A percentile compares a stretch with the other conserved stretches of the same genome.
Evolutionary conservation across 2,113 vertebrate genomes (phyloP).

Genomic region (Martes martes): DNA sequence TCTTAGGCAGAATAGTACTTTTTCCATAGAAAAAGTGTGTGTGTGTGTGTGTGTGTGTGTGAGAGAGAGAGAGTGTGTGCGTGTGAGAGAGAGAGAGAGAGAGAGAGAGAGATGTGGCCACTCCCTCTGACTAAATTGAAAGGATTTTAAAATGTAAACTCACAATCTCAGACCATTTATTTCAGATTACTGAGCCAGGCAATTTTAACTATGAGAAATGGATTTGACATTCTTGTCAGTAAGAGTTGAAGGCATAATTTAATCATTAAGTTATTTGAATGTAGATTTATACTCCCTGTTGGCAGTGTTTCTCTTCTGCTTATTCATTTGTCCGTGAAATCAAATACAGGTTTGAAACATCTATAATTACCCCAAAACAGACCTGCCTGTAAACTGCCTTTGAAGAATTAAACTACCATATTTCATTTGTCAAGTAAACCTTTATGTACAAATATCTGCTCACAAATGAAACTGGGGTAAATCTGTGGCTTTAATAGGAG

Average conservation of each 20-base stretch:
- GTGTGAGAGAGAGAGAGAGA: not conserved
- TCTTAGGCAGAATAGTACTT: not conserved
- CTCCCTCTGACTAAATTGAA: not conserved
- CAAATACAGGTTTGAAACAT: constrained; percentile 24
- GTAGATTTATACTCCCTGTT: not conserved
- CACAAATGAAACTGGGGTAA: constrained; percentile 59
- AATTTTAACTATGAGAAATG: not conserved
- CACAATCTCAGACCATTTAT: not conserved
- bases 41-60: not conserved
- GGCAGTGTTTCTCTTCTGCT: not conserved
- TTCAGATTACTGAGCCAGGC: not conserved
- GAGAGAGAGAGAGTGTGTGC: not conserved
- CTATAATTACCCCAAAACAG: constrained; percentile 46
- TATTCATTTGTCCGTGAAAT: not conserved
- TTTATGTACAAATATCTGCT: not conserved
- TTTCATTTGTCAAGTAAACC: not conserved
- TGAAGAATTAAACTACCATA: constrained; percentile 27
- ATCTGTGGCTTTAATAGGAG: constrained; percentile 67
- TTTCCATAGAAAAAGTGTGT: not conserved
- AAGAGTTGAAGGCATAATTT: not conserved
- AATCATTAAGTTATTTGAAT: constrained; percentile 23
- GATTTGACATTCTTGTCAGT: not conserved
- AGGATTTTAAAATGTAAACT: constrained; percentile 1
- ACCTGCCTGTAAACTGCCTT: constrained; percentile 51
- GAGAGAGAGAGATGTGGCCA: not conserved